Evolutionary conservation across 2,113 vertebrate genomes (phyloP).

Genomic region (Eubucco bourcierii): DNA sequence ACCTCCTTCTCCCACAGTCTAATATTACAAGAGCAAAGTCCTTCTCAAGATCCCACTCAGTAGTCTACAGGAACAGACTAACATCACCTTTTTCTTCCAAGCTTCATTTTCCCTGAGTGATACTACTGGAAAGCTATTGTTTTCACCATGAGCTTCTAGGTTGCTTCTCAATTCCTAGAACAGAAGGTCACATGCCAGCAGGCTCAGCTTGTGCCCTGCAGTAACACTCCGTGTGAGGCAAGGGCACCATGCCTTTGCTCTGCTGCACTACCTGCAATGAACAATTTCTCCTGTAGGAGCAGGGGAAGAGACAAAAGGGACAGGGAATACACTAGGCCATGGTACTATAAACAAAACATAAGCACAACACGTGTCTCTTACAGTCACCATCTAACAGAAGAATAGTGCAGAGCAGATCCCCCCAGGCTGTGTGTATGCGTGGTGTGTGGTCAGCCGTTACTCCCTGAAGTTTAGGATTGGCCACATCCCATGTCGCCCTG

Average conservation of each 20-base stretch:
- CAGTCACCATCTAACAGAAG: not conserved
- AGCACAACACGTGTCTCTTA: not conserved
- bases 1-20: not conserved
- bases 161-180: not conserved
- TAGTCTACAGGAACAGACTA: not conserved
- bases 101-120: not conserved
- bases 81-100: not conserved
- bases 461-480: not conserved
- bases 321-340: not conserved
- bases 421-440: fast-evolving
- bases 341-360: not conserved
- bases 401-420: not conserved
- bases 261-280: not conserved
- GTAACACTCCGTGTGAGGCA: not conserved
- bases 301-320: not conserved
- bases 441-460: not conserved
- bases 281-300: not conserved
- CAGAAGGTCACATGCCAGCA: not conserved
- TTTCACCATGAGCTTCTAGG: not conserved
- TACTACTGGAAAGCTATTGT: not conserved
- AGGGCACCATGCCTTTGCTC: conserved; percentile 9
- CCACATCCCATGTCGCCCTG: not conserved
- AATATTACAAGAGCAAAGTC: not conserved
- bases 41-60: not conserved
- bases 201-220: not conserved